These are phyloP conservation scores for Acanthaster planci DNA, from an alignment of 35 echinoderm and acorn worm genomes.

Conservation along the genomic window DNA sequence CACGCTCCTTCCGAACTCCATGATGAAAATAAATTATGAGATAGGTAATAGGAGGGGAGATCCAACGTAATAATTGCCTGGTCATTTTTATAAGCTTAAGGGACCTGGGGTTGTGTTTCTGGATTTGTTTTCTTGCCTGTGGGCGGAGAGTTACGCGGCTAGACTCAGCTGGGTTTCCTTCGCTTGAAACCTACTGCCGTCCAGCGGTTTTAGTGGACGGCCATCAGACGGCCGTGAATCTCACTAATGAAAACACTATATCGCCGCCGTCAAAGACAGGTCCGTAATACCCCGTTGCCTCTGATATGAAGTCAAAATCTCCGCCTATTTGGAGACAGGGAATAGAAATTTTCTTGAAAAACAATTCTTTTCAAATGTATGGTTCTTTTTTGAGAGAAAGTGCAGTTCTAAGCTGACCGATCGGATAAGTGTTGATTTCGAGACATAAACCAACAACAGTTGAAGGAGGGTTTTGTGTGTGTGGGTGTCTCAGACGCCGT, in stretches of 20 bases:
- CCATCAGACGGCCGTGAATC: neutral
- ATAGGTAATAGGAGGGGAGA: neutral
- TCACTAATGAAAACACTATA: neutral
- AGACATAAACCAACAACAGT: slow-evolving; percentile 8
- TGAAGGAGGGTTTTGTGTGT: neutral
- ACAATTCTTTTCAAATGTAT: too few relatives aligned
- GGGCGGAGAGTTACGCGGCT: neutral
- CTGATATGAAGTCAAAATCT: too few relatives aligned
- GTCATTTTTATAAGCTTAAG: slow-evolving; percentile 4
- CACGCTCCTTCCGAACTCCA: too few relatives aligned
- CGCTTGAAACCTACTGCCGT: neutral
- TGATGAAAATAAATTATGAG: too few relatives aligned
- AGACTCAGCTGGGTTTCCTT: neutral
- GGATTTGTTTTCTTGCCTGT: neutral
- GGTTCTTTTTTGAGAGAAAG: too few relatives aligned
- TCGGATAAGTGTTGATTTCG: neutral
- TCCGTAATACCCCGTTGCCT: too few relatives aligned
- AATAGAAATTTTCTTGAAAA: too few relatives aligned
- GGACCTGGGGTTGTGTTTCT: neutral
- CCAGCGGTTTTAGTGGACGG: neutral
- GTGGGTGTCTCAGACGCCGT: neutral
- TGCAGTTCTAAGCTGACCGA: too few relatives aligned
- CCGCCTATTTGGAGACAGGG: too few relatives aligned
- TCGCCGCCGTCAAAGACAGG: neutral
- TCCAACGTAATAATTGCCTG: slow-evolving; percentile 6